Conservation (phyloP, 2,797 vertebrate genomes). For the Chanos chanos region DNA sequence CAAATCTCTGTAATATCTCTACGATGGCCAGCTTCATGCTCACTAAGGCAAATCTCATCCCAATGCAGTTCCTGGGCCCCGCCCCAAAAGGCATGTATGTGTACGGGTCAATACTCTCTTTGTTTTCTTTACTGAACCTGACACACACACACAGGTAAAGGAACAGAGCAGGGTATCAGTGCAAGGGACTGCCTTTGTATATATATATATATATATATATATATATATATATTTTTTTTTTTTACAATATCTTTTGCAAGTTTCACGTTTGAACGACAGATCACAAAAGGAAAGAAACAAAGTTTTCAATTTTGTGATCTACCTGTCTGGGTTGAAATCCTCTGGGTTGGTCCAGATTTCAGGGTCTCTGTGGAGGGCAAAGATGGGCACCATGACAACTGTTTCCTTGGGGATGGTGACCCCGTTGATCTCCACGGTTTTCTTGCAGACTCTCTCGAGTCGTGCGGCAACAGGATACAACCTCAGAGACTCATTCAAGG, state of each 20-base stretch:
- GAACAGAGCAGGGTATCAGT: background rate
- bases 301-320: background rate
- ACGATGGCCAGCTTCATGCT: constrained; percentile 68
- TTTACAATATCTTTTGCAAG: too few species aligned
- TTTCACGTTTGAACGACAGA: too few species aligned
- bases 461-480: constrained; percentile 55
- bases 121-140: constrained; percentile 78
- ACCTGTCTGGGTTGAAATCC: constrained; percentile 76
- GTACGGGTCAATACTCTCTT: constrained; percentile 65
- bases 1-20: constrained; percentile 69
- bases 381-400: constrained; percentile 60
- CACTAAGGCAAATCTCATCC: constrained; percentile 79
- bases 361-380: constrained; percentile 58
- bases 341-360: constrained; percentile 68
- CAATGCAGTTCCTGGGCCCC: constrained; percentile 82
- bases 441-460: constrained; percentile 72
- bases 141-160: background rate
- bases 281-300: too few species aligned
- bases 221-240: too few species aligned
- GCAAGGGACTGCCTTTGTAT: background rate
- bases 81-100: constrained; percentile 74
- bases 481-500: constrained; percentile 66
- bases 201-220: too few species aligned
- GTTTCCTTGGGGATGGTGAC: constrained; percentile 65
- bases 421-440: constrained; percentile 63